Evolutionary conservation across 2,113 vertebrate species (phyloP).

Genomic region (Chitala chitala): DNA sequence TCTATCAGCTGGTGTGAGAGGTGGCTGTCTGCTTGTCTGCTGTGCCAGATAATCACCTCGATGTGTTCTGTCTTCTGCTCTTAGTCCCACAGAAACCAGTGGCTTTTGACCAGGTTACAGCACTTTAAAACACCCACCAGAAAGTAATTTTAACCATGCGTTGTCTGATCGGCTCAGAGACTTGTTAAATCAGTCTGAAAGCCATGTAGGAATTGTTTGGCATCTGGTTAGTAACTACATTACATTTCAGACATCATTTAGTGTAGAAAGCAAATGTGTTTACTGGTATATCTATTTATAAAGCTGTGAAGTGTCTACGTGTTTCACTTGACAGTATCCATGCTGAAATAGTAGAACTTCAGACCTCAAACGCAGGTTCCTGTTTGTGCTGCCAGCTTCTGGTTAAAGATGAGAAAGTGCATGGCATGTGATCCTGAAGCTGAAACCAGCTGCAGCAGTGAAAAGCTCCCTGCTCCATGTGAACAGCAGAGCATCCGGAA

Average conservation of each 20-base stretch:
- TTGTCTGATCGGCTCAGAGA: no score
- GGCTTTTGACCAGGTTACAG: not conserved
- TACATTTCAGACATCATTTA: no score
- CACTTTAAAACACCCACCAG: not conserved
- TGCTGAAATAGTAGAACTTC: no score
- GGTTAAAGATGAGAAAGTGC: not conserved
- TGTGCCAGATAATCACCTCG: slow-evolving; percentile 15
- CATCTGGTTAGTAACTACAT: no score
- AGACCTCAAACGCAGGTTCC: not conserved
- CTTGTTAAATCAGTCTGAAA: no score
- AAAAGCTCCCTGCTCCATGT: not conserved
- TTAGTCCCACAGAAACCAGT: slow-evolving; percentile 10
- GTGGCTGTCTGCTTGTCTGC: not conserved
- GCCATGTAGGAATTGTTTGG: no score
- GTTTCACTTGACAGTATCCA: no score
- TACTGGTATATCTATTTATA: no score
- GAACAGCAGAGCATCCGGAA: not conserved
- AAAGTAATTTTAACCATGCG: no score
- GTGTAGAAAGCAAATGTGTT: no score
- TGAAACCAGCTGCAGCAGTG: not conserved
- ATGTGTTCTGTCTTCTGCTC: not conserved
- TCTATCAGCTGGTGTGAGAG: slow-evolving; percentile 16
- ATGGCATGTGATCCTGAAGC: no score
- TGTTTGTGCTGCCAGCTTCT: not conserved
- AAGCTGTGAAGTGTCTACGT: no score